phyloP scores from a whole-genome alignment of 2,888 invertebrate genomes.

The Omphaloscelis lunosa region DNA sequence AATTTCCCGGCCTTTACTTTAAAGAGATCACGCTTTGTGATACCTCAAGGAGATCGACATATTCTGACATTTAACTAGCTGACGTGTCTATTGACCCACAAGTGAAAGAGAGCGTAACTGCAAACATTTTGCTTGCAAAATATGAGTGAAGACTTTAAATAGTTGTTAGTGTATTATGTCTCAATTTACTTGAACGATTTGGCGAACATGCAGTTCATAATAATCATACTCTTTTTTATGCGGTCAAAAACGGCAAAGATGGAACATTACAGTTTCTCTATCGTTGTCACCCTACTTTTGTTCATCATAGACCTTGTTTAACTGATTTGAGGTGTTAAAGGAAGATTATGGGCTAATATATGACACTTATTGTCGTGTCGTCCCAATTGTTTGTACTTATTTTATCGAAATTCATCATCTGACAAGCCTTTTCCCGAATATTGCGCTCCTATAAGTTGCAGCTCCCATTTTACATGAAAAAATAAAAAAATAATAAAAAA shows the following conservation, averaged over 20 bases:
- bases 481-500: too few relatives aligned
- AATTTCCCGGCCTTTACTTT: background rate
- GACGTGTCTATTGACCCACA: slow-evolving; percentile 36
- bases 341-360: background rate
- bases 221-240: background rate
- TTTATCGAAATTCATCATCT: background rate
- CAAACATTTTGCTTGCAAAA: slow-evolving; percentile 41
- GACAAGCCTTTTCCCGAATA: background rate
- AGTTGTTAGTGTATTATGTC: slow-evolving; percentile 17
- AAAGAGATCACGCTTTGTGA: background rate
- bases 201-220: slow-evolving; percentile 16
- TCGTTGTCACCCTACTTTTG: background rate
- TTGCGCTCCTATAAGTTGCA: too few relatives aligned
- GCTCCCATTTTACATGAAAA: background rate
- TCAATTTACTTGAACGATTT: slow-evolving; percentile 25
- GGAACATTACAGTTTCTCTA: background rate
- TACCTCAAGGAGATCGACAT: slow-evolving; percentile 1
- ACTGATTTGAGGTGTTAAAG: background rate
- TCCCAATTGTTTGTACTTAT: background rate
- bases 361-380: background rate
- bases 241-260: background rate
- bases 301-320: background rate
- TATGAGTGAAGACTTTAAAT: slow-evolving; percentile 11
- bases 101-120: slow-evolving; percentile 37
- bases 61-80: slow-evolving; percentile 37